A percentile compares a stretch with the other conserved stretches of the same genome.
Conservation (phyloP, 2,888 invertebrate species). For the Agriopis aurantiaria region DNA sequence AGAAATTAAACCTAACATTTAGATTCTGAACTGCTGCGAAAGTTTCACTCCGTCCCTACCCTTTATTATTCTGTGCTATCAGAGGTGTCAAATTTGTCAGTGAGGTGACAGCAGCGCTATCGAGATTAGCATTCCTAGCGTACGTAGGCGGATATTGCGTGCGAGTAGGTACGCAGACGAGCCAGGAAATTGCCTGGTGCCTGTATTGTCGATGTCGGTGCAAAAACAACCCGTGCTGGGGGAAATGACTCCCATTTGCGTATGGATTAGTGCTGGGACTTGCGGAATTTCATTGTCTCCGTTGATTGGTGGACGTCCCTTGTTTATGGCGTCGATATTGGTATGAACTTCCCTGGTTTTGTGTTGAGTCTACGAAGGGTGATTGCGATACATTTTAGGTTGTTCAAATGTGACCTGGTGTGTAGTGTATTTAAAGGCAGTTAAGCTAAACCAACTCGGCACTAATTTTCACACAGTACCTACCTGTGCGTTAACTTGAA, state of each 20-base stretch:
- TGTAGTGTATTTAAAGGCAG: no score
- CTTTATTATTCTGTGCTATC: not conserved
- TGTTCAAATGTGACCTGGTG: no score
- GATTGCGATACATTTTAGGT: not conserved
- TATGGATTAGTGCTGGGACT: conserved; percentile 31
- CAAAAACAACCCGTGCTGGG: conserved; percentile 46
- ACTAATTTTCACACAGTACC: no score
- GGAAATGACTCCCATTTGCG: conserved; percentile 59
- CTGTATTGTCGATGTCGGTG: conserved; percentile 37
- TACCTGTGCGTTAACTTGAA: no score
- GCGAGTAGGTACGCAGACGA: conserved; percentile 36
- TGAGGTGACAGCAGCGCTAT: conserved; percentile 21
- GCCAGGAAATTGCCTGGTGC: conserved; percentile 50
- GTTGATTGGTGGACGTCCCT: conserved; percentile 23
- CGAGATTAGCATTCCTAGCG: conserved; percentile 27
- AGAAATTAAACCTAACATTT: no score
- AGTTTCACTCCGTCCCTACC: not conserved
- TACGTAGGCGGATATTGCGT: conserved; percentile 48
- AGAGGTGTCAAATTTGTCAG: conserved; percentile 21
- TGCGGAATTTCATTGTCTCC: conserved; percentile 28
- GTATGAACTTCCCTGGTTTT: not conserved
- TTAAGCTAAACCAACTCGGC: no score
- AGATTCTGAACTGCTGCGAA: not conserved
- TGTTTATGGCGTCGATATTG: conserved; percentile 7
- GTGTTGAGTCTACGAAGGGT: not conserved